These are phyloP conservation scores for Notospermus geniculatus DNA, from an alignment of 1,140 invertebrate species.

Conservation along the genomic window DNA sequence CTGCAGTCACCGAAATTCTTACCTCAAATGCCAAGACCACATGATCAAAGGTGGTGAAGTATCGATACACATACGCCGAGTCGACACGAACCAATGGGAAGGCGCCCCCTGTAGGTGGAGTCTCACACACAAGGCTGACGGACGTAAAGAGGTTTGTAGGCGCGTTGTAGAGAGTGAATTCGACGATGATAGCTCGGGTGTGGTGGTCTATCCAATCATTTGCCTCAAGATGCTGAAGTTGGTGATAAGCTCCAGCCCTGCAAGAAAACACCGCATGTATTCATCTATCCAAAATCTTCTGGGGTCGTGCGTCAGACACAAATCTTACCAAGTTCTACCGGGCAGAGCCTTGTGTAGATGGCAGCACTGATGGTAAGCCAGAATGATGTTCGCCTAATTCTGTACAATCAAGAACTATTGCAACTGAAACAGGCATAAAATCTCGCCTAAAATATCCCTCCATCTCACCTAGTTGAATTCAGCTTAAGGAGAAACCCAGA, in stretches of 20 bases:
- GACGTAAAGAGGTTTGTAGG: conserved; percentile 46
- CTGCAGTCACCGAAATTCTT: too few species aligned
- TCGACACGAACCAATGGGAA: conserved; percentile 29
- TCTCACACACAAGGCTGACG: conserved; percentile 39
- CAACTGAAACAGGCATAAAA: too few species aligned
- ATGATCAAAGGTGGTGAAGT: conserved; percentile 42
- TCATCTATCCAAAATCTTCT: too few species aligned
- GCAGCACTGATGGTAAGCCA: too few species aligned
- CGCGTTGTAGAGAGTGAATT: conserved; percentile 46
- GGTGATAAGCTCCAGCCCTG: conserved; percentile 25
- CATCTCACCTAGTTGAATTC: conserved; percentile 32
- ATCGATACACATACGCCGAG: conserved; percentile 46
- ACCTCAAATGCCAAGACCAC: conserved; percentile 50
- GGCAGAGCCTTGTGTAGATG: too few species aligned
- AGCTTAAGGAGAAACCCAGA: conserved; percentile 35
- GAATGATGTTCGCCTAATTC: too few species aligned
- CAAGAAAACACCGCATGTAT: too few species aligned
- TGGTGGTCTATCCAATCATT: conserved; percentile 36
- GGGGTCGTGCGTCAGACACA: too few species aligned
- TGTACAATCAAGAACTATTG: too few species aligned
- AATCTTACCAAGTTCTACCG: too few species aligned
- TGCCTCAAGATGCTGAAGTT: conserved; percentile 30
- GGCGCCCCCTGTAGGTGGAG: conserved; percentile 37
- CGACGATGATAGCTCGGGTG: conserved; percentile 41
- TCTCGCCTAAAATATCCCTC: too few species aligned